These are phyloP conservation scores for Melanotaenia boesemani DNA, from an alignment of 2,797 vertebrate genomes.

Conservation along the genomic window DNA sequence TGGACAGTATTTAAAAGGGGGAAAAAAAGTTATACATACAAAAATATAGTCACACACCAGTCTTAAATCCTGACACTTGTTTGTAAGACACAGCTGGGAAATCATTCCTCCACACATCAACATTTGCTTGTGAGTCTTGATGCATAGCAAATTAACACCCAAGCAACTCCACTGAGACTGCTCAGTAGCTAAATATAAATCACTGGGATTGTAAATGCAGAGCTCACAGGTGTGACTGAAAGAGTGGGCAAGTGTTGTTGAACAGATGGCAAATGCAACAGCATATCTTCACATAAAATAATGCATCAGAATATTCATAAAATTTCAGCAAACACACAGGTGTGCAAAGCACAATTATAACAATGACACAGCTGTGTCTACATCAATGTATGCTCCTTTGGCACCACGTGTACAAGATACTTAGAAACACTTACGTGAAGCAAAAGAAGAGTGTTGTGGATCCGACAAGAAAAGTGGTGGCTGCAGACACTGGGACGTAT, in stretches of 20 bases:
- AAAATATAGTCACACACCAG: background rate
- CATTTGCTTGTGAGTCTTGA: conserved; percentile 25
- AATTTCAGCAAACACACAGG: conserved; percentile 7
- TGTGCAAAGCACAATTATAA: background rate
- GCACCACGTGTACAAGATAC: background rate
- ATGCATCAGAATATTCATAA: background rate
- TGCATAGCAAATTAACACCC: conserved; percentile 1
- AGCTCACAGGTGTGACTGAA: conserved; percentile 24
- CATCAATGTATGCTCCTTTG: background rate
- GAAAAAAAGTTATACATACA: background rate
- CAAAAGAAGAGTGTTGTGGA: conserved; percentile 97
- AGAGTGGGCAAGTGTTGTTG: conserved; percentile 1
- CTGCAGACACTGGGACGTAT: conserved; percentile 95
- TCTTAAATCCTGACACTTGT: background rate
- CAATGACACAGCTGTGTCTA: background rate
- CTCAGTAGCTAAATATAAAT: conserved; percentile 32
- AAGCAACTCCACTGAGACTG: conserved; percentile 15
- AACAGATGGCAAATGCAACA: background rate
- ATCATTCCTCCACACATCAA: conserved; percentile 6
- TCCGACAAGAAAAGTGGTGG: conserved; percentile 94
- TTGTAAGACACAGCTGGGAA: background rate
- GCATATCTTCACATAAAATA: background rate
- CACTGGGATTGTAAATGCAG: conserved; percentile 5
- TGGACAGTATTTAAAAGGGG: conserved; percentile 60
- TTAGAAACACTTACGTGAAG: conserved; percentile 92